These are phyloP conservation scores for Mimachlamys varia DNA, from an alignment of 2,888 invertebrate species.

Conservation along the genomic window DNA sequence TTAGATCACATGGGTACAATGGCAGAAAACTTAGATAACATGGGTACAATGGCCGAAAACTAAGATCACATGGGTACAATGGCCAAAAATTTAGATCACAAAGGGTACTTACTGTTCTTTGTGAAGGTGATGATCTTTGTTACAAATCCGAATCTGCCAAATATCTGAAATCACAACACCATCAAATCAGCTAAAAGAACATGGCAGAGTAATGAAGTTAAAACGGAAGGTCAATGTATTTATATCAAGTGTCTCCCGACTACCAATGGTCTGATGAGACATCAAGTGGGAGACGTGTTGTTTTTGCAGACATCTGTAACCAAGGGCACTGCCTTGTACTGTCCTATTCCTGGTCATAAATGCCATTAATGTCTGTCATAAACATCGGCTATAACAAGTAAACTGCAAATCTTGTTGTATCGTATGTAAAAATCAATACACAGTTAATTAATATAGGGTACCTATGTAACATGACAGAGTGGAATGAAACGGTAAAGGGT, in stretches of 20 bases:
- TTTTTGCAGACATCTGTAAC: neutral
- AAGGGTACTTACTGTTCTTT: slow-evolving; percentile 95
- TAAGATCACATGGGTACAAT: slow-evolving; percentile 4
- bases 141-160: slow-evolving; percentile 99
- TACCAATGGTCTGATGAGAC: neutral
- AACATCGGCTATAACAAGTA: neutral
- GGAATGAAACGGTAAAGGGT: neutral
- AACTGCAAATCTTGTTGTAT: slow-evolving; percentile 27
- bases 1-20: slow-evolving; percentile 82
- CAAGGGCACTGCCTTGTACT: neutral
- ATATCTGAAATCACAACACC: slow-evolving; percentile 88
- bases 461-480: neutral
- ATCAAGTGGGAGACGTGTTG: neutral
- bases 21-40: neutral
- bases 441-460: slow-evolving; percentile 15
- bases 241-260: neutral
- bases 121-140: slow-evolving; percentile 99
- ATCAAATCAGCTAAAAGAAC: neutral
- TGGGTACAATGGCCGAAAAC: neutral
- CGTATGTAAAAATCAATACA: slow-evolving; percentile 10
- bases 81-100: neutral
- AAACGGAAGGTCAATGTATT: neutral
- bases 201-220: neutral
- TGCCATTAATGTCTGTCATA: neutral
- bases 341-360: neutral